Percentiles rank a stretch among this genome's conserved stretches.
Conservation (phyloP, 2,113 vertebrate genomes). For the Tyrannus savana region DNA sequence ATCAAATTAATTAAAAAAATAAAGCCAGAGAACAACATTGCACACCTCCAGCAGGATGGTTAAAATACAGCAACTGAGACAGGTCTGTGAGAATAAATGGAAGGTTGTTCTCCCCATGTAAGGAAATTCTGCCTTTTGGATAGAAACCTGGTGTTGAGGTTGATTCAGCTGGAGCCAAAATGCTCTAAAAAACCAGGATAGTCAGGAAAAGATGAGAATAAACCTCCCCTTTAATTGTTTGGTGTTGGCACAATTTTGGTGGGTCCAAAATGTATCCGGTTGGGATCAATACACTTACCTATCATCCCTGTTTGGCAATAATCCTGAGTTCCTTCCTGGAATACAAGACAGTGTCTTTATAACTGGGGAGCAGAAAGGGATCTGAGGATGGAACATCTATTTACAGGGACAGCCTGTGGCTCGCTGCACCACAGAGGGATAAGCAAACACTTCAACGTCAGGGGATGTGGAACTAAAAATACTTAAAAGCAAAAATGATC, state of each 20-base stretch:
- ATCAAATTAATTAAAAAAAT: not conserved
- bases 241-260: constrained; percentile 39
- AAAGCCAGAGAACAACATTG: not conserved
- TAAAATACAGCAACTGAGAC: not conserved
- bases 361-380: constrained; percentile 53
- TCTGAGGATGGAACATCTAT: constrained; percentile 43
- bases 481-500: not conserved
- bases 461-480: not conserved
- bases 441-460: not conserved
- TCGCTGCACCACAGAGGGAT: not conserved
- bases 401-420: constrained; percentile 26
- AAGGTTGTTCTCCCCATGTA: not conserved
- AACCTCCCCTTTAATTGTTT: constrained; percentile 52
- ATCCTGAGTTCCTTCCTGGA: constrained; percentile 77
- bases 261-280: constrained; percentile 21
- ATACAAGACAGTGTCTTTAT: constrained; percentile 77
- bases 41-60: not conserved
- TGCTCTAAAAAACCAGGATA: not conserved
- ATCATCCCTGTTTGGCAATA: constrained; percentile 73
- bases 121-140: not conserved
- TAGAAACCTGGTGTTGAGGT: not conserved
- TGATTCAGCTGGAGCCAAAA: not conserved
- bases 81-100: not conserved
- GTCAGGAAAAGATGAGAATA: not conserved
- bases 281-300: constrained; percentile 73